Percentiles rank a stretch among this genome's conserved stretches.
phyloP scores from a whole-genome alignment of 2,888 invertebrate species.

The Dioctria rufipes region DNA sequence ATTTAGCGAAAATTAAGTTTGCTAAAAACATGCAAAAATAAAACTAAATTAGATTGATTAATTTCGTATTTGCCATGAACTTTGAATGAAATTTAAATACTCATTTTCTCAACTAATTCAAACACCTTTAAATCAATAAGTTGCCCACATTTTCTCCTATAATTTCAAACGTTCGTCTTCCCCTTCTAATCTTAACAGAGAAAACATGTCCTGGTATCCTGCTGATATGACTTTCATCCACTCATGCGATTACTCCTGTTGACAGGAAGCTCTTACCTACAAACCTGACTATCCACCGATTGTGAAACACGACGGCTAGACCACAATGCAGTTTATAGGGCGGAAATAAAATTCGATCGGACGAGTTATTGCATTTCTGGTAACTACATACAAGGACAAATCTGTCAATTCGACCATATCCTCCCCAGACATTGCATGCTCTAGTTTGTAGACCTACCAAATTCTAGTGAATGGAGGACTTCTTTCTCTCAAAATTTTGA shows the following conservation, averaged over 20 bases:
- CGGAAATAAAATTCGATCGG: slow-evolving; percentile 37
- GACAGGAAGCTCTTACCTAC: slow-evolving; percentile 3
- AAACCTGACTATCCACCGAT: slow-evolving; percentile 5
- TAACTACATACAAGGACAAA: neutral
- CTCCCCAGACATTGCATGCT: neutral
- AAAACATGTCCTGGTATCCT: neutral
- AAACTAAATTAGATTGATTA: too few species aligned
- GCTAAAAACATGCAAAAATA: too few species aligned
- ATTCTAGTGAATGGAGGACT: neutral
- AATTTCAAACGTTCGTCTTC: neutral
- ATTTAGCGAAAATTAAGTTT: too few species aligned
- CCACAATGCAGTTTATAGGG: slow-evolving; percentile 43
- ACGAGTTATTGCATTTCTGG: slow-evolving; percentile 34
- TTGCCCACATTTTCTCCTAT: too few species aligned
- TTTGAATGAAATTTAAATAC: too few species aligned
- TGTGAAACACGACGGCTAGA: neutral
- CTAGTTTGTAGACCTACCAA: neutral
- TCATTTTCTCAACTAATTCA: too few species aligned
- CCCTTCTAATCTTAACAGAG: neutral
- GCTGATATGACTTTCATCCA: neutral
- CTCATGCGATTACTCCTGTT: neutral
- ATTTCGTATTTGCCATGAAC: too few species aligned
- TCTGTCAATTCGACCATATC: neutral
- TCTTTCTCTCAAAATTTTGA: neutral
- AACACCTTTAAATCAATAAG: too few species aligned